Evolutionary conservation across 2,888 invertebrate species (phyloP).

Genomic region (Pollenia angustigena): DNA sequence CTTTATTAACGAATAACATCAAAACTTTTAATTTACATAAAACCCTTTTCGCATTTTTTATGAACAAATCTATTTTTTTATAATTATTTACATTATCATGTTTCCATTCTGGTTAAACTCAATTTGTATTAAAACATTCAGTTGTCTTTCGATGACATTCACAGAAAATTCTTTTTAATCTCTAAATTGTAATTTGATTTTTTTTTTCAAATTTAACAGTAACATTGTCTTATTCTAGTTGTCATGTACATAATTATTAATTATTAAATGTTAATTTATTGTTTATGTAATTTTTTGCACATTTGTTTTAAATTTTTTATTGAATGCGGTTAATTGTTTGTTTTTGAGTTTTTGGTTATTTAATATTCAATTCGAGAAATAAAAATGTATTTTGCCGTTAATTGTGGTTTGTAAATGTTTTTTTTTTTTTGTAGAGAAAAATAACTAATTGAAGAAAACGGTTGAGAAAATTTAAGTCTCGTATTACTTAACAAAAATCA

Average conservation of each 20-base stretch:
- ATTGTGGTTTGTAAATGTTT: conserved; percentile 59
- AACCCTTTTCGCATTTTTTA: too few species aligned
- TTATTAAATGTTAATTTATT: conserved; percentile 56
- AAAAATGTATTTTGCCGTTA: conserved; percentile 60
- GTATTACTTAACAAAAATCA: background rate
- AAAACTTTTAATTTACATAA: too few species aligned
- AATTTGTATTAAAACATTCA: background rate
- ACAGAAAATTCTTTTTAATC: conserved; percentile 10
- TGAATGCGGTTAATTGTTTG: conserved; percentile 58
- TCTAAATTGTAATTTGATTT: conserved; percentile 55
- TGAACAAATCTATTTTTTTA: too few species aligned
- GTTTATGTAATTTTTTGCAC: conserved; percentile 48
- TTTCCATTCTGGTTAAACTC: background rate
- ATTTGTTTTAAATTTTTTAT: conserved; percentile 33
- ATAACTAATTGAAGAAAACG: conserved; percentile 34
- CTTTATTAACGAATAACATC: too few species aligned
- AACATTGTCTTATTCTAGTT: conserved; percentile 22
- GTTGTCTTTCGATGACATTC: conserved; percentile 28
- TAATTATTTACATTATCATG: too few species aligned
- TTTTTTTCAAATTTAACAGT: background rate
- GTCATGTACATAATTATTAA: conserved; percentile 11
- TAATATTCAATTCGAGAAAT: conserved; percentile 17
- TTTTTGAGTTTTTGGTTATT: conserved; percentile 35
- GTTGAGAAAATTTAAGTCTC: conserved; percentile 1
- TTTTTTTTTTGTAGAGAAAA: conserved; percentile 28